Conservation (phyloP, 2,797 vertebrate genomes). For the Pogonophryne albipinna region DNA sequence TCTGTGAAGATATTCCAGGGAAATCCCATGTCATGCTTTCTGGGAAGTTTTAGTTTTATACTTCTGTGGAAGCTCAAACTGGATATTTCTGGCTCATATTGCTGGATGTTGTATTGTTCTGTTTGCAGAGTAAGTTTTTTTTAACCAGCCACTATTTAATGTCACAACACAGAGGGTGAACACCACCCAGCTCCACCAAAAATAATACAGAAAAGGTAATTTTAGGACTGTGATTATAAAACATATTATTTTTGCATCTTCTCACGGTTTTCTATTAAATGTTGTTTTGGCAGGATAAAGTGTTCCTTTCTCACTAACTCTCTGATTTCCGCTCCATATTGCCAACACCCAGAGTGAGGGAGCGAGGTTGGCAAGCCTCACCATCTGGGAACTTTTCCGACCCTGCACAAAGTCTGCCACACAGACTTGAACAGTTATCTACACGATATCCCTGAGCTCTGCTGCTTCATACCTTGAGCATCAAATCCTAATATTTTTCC, state of each 20-base stretch:
- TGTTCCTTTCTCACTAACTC: slow-evolving; percentile 58
- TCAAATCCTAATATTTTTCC: slow-evolving; percentile 13
- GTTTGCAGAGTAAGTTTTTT: slow-evolving; percentile 12
- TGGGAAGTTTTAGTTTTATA: neutral
- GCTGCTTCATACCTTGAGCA: slow-evolving; percentile 1
- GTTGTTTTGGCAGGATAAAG: slow-evolving; percentile 62
- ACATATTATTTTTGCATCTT: slow-evolving; percentile 51
- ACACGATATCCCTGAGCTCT: slow-evolving; percentile 5
- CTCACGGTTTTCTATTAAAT: slow-evolving; percentile 69
- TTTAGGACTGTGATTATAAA: slow-evolving; percentile 52
- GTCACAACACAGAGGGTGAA: slow-evolving; percentile 5
- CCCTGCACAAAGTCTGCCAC: slow-evolving; percentile 25
- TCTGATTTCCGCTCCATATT: slow-evolving; percentile 58
- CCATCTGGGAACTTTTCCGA: slow-evolving; percentile 55
- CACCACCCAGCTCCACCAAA: slow-evolving; percentile 9
- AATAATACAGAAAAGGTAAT: slow-evolving; percentile 32
- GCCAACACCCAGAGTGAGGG: slow-evolving; percentile 61
- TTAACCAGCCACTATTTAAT: slow-evolving; percentile 8
- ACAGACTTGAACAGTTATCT: slow-evolving; percentile 23
- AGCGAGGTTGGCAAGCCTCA: slow-evolving; percentile 49
- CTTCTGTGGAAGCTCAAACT: too few species aligned
- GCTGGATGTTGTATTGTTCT: neutral
- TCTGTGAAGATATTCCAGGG: neutral
- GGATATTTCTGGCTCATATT: neutral
- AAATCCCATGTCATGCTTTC: neutral